Conservation (phyloP, 2,888 invertebrate genomes). For the Meiosimyza decipiens region DNA sequence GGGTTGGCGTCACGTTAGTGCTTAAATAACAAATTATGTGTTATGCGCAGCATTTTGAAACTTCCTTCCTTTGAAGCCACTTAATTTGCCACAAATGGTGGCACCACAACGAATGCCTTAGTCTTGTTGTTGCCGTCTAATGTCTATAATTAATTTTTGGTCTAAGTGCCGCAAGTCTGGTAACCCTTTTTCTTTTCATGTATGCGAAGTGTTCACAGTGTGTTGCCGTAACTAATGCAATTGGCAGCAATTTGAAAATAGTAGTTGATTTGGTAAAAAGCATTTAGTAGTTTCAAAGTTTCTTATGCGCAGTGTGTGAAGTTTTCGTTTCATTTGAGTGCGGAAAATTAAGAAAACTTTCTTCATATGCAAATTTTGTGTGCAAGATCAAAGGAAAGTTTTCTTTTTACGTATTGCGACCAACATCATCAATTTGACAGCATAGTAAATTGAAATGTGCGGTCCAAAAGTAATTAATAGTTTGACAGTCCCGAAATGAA, state of each 20-base stretch:
- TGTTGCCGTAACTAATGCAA: conserved; percentile 21
- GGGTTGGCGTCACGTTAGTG: conserved; percentile 5
- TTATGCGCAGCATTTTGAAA: background rate
- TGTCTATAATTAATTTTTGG: conserved; percentile 33
- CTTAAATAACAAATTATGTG: conserved; percentile 4
- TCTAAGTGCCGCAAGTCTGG: conserved; percentile 37
- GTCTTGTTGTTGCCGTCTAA: conserved; percentile 9
- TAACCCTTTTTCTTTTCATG: conserved; percentile 27
- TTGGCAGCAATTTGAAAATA: conserved; percentile 13
- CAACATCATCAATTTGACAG: conserved; percentile 44
- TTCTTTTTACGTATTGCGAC: background rate
- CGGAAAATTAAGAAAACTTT: conserved; percentile 31
- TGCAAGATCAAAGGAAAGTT: conserved; percentile 30
- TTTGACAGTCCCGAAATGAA: conserved; percentile 25
- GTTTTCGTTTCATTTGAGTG: background rate
- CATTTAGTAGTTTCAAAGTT: background rate
- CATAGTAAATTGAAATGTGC: conserved; percentile 48
- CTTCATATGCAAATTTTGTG: conserved; percentile 29
- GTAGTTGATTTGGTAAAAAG: background rate
- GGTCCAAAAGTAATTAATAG: conserved; percentile 51
- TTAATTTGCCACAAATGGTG: conserved; percentile 25
- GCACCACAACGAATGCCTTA: conserved; percentile 1
- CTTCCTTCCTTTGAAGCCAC: conserved; percentile 24
- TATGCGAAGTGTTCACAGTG: background rate
- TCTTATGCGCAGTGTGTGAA: background rate